phyloP scores from a whole-genome alignment of 2,888 invertebrate species.

The Harmothoe impar region DNA sequence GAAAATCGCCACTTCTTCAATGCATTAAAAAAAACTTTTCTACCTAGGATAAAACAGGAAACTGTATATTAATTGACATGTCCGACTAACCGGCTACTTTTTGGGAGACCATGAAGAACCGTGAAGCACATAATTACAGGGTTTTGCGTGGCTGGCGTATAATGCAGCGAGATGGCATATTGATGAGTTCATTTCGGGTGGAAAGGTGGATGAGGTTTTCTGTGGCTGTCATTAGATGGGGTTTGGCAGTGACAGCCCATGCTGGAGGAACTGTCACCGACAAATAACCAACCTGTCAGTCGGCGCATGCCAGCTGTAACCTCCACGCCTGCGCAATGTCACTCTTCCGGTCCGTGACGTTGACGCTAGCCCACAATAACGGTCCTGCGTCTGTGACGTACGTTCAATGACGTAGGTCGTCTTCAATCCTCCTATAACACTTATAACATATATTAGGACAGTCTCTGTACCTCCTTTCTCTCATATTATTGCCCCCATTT shows the following conservation, averaged over 20 bases:
- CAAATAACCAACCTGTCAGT: conserved; percentile 53
- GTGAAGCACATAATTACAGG: conserved; percentile 45
- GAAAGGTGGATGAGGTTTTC: background rate
- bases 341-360: background rate
- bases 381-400: background rate
- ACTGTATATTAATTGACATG: conserved; percentile 29
- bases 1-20: background rate
- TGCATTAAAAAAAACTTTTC: background rate
- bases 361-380: too few species aligned
- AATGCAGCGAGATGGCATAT: background rate
- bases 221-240: background rate
- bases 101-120: background rate
- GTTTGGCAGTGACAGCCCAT: conserved; percentile 9
- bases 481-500: background rate
- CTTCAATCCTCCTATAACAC: background rate
- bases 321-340: conserved; percentile 26
- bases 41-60: background rate
- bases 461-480: background rate
- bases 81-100: background rate
- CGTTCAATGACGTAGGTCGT: background rate
- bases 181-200: conserved; percentile 31
- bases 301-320: conserved; percentile 9
- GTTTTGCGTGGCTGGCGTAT: conserved; percentile 15
- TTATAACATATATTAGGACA: background rate
- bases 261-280: conserved; percentile 19